A percentile compares a stretch with the other conserved stretches of the same genome.
Conservation (phyloP, 2,113 vertebrate genomes). For the Thryonomys swinderianus region DNA sequence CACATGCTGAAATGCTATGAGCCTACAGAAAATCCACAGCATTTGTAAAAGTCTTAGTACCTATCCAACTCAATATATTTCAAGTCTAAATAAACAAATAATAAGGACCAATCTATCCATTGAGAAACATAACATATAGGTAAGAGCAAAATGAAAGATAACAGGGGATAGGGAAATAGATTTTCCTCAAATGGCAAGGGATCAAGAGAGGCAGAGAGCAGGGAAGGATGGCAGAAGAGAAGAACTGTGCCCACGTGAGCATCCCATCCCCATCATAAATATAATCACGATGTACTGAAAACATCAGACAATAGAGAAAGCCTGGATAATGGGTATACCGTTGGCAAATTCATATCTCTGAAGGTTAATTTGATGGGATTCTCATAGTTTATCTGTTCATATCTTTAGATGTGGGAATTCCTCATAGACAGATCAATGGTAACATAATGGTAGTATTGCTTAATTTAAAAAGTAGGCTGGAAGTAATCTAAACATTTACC, state of each 20-base stretch:
- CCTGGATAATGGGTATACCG: neutral
- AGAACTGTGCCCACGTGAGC: too few species aligned
- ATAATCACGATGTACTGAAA: neutral
- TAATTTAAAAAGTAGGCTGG: neutral
- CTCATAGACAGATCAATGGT: neutral
- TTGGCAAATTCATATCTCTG: neutral
- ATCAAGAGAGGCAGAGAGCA: neutral
- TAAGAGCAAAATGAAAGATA: neutral
- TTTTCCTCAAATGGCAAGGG: neutral
- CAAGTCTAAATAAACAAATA: neutral
- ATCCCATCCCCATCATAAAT: too few species aligned
- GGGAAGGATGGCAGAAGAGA: neutral
- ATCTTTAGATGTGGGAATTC: neutral
- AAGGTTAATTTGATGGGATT: neutral
- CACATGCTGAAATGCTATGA: neutral
- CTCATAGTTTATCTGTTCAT: neutral
- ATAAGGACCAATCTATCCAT: neutral
- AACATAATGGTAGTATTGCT: neutral
- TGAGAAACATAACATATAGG: neutral
- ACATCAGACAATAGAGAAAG: neutral
- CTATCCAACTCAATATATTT: neutral
- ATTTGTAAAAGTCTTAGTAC: neutral
- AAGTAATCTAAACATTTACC: neutral
- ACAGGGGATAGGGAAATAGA: neutral
- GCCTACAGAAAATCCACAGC: neutral